Evolutionary conservation across 2,797 vertebrate genomes (phyloP).

Genomic region (Peromyscus eremicus): DNA sequence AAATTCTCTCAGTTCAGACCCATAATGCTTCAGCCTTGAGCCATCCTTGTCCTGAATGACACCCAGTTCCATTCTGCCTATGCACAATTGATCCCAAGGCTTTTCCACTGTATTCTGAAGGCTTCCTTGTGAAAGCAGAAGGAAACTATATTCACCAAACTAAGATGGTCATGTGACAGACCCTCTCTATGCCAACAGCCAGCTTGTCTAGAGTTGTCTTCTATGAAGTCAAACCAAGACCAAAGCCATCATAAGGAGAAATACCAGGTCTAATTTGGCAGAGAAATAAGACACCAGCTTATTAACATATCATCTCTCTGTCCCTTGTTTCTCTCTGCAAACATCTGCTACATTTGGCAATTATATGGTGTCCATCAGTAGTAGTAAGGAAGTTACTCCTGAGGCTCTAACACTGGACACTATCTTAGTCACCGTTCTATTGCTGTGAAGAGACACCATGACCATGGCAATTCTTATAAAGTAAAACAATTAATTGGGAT

Average conservation of each 20-base stretch:
- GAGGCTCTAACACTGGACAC: not conserved
- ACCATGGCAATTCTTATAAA: not conserved
- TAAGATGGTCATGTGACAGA: not conserved
- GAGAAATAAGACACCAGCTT: not conserved
- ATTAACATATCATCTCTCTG: not conserved
- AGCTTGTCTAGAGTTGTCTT: not conserved
- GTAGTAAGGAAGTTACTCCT: not conserved
- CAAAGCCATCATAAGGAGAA: constrained; percentile 9
- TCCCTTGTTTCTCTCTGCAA: constrained; percentile 24
- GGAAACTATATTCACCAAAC: not conserved
- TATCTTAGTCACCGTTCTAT: not conserved
- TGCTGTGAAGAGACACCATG: not conserved
- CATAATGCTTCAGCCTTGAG: not conserved
- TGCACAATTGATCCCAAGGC: not conserved
- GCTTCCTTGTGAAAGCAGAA: not conserved
- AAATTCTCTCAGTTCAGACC: not conserved
- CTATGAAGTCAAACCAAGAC: constrained; percentile 50
- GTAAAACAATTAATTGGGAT: not conserved
- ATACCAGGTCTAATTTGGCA: constrained; percentile 43
- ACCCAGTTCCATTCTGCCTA: not conserved
- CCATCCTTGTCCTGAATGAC: not conserved
- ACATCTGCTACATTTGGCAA: constrained; percentile 19
- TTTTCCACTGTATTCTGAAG: not conserved
- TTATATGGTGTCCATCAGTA: constrained; percentile 14
- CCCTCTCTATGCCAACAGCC: not conserved